Conservation (phyloP, 2,888 invertebrate species). For the Meiosimyza decipiens region DNA sequence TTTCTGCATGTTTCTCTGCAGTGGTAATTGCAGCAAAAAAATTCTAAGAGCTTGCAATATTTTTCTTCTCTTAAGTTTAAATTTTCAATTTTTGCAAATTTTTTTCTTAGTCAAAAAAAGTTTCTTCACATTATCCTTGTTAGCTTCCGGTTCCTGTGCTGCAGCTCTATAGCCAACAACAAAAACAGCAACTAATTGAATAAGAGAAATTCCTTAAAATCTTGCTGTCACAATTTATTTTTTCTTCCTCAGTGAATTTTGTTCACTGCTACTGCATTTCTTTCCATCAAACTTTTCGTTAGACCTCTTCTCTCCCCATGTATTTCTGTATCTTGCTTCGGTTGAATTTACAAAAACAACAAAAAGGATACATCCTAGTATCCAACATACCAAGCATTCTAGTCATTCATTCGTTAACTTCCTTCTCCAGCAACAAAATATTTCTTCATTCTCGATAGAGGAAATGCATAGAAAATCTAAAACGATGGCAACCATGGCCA, state of each 20-base stretch:
- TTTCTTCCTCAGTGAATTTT: slow-evolving; percentile 51
- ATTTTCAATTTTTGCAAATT: slow-evolving; percentile 2
- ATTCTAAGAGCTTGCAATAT: neutral
- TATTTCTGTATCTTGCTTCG: neutral
- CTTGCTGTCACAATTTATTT: slow-evolving; percentile 53
- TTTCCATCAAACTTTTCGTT: slow-evolving; percentile 36
- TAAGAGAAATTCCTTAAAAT: slow-evolving; percentile 46
- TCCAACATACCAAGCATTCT: slow-evolving; percentile 29
- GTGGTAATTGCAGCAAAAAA: neutral
- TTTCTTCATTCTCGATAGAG: slow-evolving; percentile 2
- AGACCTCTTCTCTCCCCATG: slow-evolving; percentile 40
- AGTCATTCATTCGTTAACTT: slow-evolving; percentile 43
- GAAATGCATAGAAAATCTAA: slow-evolving; percentile 15
- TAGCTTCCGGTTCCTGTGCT: neutral
- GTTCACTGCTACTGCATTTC: slow-evolving; percentile 43
- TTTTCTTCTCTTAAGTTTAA: neutral
- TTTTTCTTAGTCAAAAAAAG: neutral
- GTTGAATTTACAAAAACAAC: neutral
- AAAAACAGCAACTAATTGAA: neutral
- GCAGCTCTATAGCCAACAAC: neutral
- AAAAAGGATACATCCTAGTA: slow-evolving; percentile 17
- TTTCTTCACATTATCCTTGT: neutral
- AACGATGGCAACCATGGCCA: slow-evolving; percentile 22
- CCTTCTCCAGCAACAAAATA: slow-evolving; percentile 27
- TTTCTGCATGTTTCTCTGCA: neutral